Evolutionary conservation across 1,140 invertebrate genomes (phyloP).

Genomic region (Drosophila novamexicana): DNA sequence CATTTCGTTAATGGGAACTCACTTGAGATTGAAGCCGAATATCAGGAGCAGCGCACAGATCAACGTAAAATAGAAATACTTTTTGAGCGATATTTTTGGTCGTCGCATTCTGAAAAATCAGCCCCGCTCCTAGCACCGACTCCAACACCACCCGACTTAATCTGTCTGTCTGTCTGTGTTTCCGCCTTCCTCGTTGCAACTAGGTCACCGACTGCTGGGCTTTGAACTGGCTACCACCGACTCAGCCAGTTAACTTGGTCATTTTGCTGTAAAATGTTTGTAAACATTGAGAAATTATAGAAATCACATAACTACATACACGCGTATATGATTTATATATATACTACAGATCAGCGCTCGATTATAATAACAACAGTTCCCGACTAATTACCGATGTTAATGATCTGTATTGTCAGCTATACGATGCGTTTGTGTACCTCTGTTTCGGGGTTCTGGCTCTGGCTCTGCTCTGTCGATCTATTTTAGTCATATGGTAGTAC

Average conservation of each 20-base stretch:
- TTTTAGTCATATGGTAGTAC: neutral
- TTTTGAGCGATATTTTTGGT: constrained; percentile 83
- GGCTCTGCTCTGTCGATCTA: neutral
- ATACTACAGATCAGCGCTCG: neutral
- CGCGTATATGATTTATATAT: neutral
- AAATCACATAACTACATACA: neutral
- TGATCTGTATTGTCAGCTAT: constrained; percentile 20
- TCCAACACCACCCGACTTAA: neutral
- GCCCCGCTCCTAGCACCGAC: neutral
- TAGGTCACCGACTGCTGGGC: neutral
- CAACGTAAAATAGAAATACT: constrained; percentile 82
- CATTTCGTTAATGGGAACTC: constrained; percentile 35
- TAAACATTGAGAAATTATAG: neutral
- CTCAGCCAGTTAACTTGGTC: constrained; percentile 33
- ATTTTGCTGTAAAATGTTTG: constrained; percentile 33
- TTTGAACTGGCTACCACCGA: constrained; percentile 6
- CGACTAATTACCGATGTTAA: constrained; percentile 31
- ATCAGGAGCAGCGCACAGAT: constrained; percentile 79
- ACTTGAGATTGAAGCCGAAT: constrained; percentile 84
- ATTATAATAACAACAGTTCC: constrained; percentile 17
- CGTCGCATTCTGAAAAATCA: constrained; percentile 69
- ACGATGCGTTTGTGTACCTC: neutral
- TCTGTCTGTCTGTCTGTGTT: constrained; percentile 29
- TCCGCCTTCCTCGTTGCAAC: neutral
- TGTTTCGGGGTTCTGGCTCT: neutral